Evolutionary conservation across 2,113 vertebrate species (phyloP).

Genomic region (Phaethornis superciliosus): DNA sequence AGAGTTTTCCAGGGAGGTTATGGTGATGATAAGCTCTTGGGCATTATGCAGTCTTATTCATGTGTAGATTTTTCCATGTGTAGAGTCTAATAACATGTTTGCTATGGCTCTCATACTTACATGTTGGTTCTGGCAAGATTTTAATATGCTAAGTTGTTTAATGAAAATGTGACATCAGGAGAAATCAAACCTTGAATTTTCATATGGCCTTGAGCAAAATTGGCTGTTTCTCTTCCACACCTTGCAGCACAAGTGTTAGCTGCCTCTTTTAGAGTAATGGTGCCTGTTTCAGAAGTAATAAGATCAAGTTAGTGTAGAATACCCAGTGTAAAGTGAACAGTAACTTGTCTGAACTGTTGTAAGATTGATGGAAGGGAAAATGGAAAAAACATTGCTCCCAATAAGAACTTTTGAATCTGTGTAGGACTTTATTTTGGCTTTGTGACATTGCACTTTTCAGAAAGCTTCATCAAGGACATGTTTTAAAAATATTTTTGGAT

Average conservation of each 20-base stretch:
- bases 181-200: background rate
- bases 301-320: constrained; percentile 19
- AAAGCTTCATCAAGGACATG: constrained; percentile 41
- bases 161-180: constrained; percentile 31
- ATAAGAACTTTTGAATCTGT: constrained; percentile 39
- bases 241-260: background rate
- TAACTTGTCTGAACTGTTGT: constrained; percentile 29
- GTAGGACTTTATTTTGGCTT: constrained; percentile 56
- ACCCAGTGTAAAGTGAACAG: background rate
- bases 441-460: constrained; percentile 48
- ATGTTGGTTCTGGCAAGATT: constrained; percentile 15
- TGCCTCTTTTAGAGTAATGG: background rate
- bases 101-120: background rate
- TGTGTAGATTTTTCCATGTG: background rate
- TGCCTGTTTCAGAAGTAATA: background rate
- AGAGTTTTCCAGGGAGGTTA: background rate
- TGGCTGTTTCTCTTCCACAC: background rate
- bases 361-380: constrained; percentile 18
- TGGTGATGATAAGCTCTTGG: background rate
- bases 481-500: constrained; percentile 58
- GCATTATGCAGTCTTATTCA: background rate
- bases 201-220: background rate
- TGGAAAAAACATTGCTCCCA: background rate
- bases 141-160: background rate
- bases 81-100: background rate